These are phyloP conservation scores for Magallana gigas DNA, from an alignment of 1,140 invertebrate species.

Conservation along the genomic window DNA sequence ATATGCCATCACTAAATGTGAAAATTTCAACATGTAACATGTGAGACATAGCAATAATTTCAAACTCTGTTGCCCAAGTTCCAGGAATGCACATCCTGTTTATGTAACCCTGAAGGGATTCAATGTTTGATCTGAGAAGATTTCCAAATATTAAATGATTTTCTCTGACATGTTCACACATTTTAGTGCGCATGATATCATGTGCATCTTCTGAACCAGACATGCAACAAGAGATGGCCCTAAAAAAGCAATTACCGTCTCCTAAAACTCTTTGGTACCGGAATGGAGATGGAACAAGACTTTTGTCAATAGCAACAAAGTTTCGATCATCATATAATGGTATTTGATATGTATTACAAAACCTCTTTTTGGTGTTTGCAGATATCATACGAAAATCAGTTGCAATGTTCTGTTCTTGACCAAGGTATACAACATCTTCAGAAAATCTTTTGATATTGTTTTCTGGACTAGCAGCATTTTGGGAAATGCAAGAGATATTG, in stretches of 20 bases:
- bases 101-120: neutral
- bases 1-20: neutral
- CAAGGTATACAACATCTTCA: neutral
- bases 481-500: too few species aligned
- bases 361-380: neutral
- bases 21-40: neutral
- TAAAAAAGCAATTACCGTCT: neutral
- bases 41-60: neutral
- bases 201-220: neutral
- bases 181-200: neutral
- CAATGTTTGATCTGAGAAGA: neutral
- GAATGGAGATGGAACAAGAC: neutral
- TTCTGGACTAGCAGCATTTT: too few species aligned
- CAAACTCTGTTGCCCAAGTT: constrained; percentile 18
- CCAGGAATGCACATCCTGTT: neutral
- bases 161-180: neutral
- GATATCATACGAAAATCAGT: neutral
- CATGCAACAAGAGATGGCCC: neutral
- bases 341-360: neutral
- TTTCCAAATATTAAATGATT: neutral
- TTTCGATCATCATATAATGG: neutral
- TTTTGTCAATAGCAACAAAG: neutral
- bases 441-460: too few species aligned
- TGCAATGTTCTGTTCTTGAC: neutral
- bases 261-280: too few species aligned